phyloP scores from a whole-genome alignment of 2,797 vertebrate genomes.

The Schizopygopsis pylzovi region DNA sequence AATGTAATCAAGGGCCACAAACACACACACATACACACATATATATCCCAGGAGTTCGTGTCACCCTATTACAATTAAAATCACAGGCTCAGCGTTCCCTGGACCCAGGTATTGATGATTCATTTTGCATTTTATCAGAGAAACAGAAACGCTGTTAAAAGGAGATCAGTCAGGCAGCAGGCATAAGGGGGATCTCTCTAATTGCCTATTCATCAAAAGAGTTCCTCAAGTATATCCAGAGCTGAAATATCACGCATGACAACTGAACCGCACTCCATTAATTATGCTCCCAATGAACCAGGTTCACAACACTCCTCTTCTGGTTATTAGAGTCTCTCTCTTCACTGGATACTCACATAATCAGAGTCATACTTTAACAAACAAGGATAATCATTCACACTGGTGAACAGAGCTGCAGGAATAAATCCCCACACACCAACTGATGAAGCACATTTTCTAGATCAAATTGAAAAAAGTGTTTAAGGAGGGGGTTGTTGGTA shows the following conservation, averaged over 20 bases:
- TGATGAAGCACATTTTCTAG: constrained; percentile 34
- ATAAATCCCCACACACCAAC: constrained; percentile 49
- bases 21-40: constrained; percentile 40
- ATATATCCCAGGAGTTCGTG: constrained; percentile 20
- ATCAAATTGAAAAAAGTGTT: constrained; percentile 24
- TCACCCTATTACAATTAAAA: constrained; percentile 74
- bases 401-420: constrained; percentile 42
- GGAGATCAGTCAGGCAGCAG: constrained; percentile 81
- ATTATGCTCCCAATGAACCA: constrained; percentile 74
- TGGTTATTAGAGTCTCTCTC: constrained; percentile 50
- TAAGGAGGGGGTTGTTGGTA: not conserved
- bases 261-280: constrained; percentile 74
- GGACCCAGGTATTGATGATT: constrained; percentile 78
- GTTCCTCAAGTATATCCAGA: constrained; percentile 73
- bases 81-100: constrained; percentile 64
- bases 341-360: constrained; percentile 46
- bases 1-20: constrained; percentile 61
- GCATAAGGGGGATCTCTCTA: constrained; percentile 75
- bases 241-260: constrained; percentile 76
- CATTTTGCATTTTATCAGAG: constrained; percentile 74
- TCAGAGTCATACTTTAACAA: constrained; percentile 49
- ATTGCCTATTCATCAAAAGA: constrained; percentile 85
- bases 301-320: constrained; percentile 47
- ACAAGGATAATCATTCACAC: constrained; percentile 47
- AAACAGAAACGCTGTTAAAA: constrained; percentile 32